Evolutionary conservation across 2,113 vertebrate genomes (phyloP).

Genomic region (Herpetotheres cachinnans): DNA sequence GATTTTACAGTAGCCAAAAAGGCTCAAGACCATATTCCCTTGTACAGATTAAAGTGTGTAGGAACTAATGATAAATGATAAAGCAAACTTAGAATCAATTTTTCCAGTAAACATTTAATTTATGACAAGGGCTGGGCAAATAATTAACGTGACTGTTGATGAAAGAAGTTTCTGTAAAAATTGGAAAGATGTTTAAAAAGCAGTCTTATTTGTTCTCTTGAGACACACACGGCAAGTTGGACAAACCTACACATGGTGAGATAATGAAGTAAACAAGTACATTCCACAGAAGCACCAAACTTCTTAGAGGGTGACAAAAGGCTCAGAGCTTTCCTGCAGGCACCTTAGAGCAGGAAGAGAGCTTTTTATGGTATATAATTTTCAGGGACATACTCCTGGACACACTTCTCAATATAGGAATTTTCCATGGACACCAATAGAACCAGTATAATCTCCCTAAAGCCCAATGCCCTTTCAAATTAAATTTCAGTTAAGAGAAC

Average conservation of each 20-base stretch:
- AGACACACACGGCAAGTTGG: background rate
- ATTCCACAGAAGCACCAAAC: background rate
- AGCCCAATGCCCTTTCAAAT: background rate
- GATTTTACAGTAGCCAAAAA: background rate
- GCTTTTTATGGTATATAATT: background rate
- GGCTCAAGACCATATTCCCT: background rate
- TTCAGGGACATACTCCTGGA: background rate
- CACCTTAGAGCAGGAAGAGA: background rate
- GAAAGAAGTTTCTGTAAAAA: background rate
- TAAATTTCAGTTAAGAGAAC: background rate
- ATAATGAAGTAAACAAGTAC: background rate
- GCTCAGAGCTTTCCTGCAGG: background rate
- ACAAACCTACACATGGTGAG: background rate
- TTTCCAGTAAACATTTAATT: background rate
- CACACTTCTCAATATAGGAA: background rate
- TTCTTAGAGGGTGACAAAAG: background rate
- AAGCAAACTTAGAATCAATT: background rate
- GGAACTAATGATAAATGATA: background rate
- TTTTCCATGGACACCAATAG: background rate
- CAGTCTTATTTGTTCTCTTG: background rate
- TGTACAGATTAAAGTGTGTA: background rate
- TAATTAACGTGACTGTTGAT: background rate
- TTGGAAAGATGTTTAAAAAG: background rate
- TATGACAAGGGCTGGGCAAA: background rate
- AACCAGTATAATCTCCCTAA: background rate